Evolutionary conservation across 2,888 invertebrate species (phyloP).

Genomic region (Parascotia fuliginaria): DNA sequence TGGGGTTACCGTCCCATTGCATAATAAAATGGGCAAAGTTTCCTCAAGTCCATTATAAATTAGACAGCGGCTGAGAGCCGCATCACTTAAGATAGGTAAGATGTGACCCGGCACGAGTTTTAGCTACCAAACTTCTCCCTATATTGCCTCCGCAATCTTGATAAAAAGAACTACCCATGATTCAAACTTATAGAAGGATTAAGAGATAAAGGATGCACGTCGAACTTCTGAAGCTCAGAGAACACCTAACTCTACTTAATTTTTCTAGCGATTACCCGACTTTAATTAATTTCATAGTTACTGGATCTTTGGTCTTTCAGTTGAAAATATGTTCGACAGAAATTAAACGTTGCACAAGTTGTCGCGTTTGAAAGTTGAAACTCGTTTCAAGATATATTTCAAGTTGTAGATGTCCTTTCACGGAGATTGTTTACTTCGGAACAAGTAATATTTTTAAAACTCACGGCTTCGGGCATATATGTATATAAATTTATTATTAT

Average conservation of each 20-base stretch:
- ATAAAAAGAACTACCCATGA: conserved; percentile 83
- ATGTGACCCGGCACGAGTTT: conserved; percentile 82
- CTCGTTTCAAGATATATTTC: conserved; percentile 24
- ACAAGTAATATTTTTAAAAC: conserved; percentile 7
- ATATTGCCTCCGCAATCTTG: conserved; percentile 80
- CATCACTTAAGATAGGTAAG: conserved; percentile 85
- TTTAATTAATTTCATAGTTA: conserved; percentile 43
- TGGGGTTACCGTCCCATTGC: conserved; percentile 84
- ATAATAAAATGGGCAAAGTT: conserved; percentile 86
- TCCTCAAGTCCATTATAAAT: conserved; percentile 86
- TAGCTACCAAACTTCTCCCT: conserved; percentile 75
- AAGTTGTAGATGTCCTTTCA: conserved; percentile 29
- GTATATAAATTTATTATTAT: no score
- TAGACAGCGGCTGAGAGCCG: conserved; percentile 82
- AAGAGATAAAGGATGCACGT: conserved; percentile 64
- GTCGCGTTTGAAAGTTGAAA: conserved; percentile 25
- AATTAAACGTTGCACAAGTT: conserved; percentile 27
- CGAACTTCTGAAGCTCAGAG: conserved; percentile 60
- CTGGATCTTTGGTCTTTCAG: not conserved
- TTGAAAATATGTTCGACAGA: conserved; percentile 23
- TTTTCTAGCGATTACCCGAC: conserved; percentile 37
- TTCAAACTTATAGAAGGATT: conserved; percentile 79
- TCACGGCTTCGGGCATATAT: no score
- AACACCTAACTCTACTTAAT: conserved; percentile 46
- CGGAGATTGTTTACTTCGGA: conserved; percentile 35